A percentile compares a stretch with the other conserved stretches of the same genome.
These are phyloP conservation scores for Excalfactoria chinensis DNA, from an alignment of 2,113 vertebrate species.

Conservation along the genomic window DNA sequence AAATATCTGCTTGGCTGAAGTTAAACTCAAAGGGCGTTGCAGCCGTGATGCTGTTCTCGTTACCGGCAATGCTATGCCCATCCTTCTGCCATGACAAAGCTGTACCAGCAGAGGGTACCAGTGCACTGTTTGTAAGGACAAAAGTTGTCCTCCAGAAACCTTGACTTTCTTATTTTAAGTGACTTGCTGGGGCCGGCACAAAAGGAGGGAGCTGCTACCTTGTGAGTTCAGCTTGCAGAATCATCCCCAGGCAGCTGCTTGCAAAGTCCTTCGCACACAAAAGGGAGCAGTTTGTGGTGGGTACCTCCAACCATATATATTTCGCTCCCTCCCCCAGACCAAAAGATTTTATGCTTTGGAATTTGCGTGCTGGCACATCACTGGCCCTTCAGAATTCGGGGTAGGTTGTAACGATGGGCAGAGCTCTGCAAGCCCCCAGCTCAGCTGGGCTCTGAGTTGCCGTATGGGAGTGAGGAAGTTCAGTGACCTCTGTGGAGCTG, in stretches of 20 bases:
- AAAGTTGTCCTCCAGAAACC: background rate
- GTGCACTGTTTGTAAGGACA: background rate
- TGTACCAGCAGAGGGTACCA: constrained; percentile 59
- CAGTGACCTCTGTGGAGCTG: background rate
- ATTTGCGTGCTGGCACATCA: background rate
- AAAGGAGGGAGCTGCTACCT: background rate
- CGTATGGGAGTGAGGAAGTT: background rate
- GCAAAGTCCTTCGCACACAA: background rate
- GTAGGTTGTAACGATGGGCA: background rate
- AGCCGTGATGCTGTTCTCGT: accelerated
- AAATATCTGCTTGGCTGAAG: accelerated
- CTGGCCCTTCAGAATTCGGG: background rate
- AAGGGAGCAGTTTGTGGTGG: background rate
- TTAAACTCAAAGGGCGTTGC: accelerated
- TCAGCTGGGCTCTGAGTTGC: background rate
- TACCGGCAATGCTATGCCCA: accelerated
- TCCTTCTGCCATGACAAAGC: background rate
- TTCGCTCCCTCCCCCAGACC: background rate
- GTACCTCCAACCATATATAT: background rate
- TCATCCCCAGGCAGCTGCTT: background rate
- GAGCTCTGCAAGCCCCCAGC: background rate
- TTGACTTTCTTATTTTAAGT: background rate
- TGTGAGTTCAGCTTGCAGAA: background rate
- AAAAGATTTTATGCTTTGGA: background rate
- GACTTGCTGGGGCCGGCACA: background rate